These are phyloP conservation scores for Hypotaenidia okinawae DNA, from an alignment of 2,797 vertebrate genomes.

Conservation along the genomic window DNA sequence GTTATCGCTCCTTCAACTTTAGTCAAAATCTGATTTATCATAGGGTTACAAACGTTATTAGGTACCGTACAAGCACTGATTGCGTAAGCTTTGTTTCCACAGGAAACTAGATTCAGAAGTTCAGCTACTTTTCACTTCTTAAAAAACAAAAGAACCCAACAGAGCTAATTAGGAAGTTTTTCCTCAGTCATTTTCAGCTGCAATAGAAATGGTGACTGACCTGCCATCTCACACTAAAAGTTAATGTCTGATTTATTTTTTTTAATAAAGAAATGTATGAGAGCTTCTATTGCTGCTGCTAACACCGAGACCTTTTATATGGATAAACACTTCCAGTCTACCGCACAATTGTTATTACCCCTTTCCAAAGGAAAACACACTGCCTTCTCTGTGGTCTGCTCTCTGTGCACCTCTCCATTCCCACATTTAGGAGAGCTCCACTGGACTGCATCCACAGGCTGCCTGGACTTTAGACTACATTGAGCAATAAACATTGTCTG, in stretches of 20 bases:
- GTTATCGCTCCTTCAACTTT: neutral
- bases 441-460: neutral
- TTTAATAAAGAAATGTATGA: neutral
- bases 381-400: neutral
- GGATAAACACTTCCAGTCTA: neutral
- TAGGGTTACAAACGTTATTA: neutral
- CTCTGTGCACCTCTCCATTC: neutral
- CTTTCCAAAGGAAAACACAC: neutral
- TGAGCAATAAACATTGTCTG: neutral
- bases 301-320: neutral
- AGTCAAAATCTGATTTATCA: constrained; percentile 10
- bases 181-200: constrained; percentile 22
- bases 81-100: constrained; percentile 55
- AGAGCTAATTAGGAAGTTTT: constrained; percentile 16
- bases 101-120: constrained; percentile 46
- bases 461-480: neutral
- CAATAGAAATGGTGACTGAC: neutral
- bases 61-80: constrained; percentile 31
- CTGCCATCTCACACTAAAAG: neutral
- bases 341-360: neutral
- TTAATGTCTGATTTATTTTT: neutral
- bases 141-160: neutral
- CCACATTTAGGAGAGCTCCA: neutral
- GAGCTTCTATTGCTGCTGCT: neutral
- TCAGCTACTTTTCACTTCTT: constrained; percentile 6